Evolutionary conservation across 35 echinoderm and acorn worm genomes (phyloP), one percentile per base, ranked within the genome.

Genomic region (Chiridota heheva): DNA sequence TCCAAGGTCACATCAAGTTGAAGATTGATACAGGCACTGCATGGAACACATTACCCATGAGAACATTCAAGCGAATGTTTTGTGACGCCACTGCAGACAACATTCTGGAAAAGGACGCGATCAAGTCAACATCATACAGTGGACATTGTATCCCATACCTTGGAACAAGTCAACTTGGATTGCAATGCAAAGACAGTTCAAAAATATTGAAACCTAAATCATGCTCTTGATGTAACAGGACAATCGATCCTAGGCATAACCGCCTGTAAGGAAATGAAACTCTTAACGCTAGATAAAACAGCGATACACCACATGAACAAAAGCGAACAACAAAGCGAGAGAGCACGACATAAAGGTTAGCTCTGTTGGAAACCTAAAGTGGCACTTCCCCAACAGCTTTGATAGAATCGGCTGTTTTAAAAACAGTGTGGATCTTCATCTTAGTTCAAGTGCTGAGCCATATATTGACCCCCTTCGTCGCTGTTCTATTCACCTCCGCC

Each of bases 1-100:
- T n/a, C n/a, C 35, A 66, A 26, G 58, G 47, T 30, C 3, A 20
- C 4, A 28, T 88, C 12, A 7, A 44, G 1, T 28, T 80, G n/a
- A 88, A 88, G 32, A 44, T 88, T 28, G 86, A 88, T 64, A 81
- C 86, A n/a, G 75, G 86, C 25, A 63, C 85, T 2, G 28, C 58
- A 1, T 70, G 72, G 2, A 86, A 78, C 33, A 80, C 64, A 4
- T 32, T 87, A 1, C 85, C 60, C 20, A 33, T 83, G 30, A 3
- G 63, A 24, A 83, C n/a, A 30, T 42, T 83, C 40, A 67, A 13
- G 37, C 42, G 70, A 51, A 83, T 83, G 63, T 83, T 57, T 46
- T 0, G 25, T 4, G 43, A 68, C 25, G n/a, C n/a, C n/a, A n/a
- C n/a, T n/a, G n/a, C n/a, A n/a, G n/a, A n/a, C n/a, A n/a, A n/a